These are phyloP conservation scores for Gandaritis pyraliata DNA, from an alignment of 2,888 invertebrate species.

Conservation along the genomic window DNA sequence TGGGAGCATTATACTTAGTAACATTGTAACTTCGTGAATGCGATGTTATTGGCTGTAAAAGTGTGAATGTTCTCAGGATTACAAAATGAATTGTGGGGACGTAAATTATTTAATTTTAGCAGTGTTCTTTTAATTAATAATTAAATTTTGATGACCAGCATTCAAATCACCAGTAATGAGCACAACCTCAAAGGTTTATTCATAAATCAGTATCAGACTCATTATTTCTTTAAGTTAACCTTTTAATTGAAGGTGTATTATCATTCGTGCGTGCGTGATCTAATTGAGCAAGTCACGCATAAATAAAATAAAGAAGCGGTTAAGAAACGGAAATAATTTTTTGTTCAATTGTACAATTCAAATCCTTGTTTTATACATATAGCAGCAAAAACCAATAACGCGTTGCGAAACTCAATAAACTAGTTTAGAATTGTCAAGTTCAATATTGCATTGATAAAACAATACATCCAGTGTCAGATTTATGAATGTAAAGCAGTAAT, in stretches of 20 bases:
- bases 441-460: constrained; percentile 27
- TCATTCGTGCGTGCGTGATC: not conserved
- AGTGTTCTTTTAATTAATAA: not conserved
- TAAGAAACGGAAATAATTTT: constrained; percentile 1
- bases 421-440: constrained; percentile 25
- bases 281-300: constrained; percentile 1
- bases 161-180: not conserved
- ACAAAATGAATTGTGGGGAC: constrained; percentile 19
- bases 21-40: constrained; percentile 31
- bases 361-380: constrained; percentile 1
- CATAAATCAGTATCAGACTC: not conserved
- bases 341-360: not conserved
- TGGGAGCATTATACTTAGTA: constrained; percentile 29
- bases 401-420: constrained; percentile 15
- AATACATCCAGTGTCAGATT: constrained; percentile 33
- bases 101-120: constrained; percentile 9
- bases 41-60: constrained; percentile 29
- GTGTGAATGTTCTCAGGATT: constrained; percentile 21
- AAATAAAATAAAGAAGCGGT: not conserved
- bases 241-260: not conserved
- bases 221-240: not conserved
- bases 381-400: not conserved
- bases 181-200: not conserved
- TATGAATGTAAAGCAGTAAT: constrained; percentile 64
- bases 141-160: not conserved